Evolutionary conservation across 2,797 vertebrate genomes (phyloP).

Genomic region (Rhincodon typus): DNA sequence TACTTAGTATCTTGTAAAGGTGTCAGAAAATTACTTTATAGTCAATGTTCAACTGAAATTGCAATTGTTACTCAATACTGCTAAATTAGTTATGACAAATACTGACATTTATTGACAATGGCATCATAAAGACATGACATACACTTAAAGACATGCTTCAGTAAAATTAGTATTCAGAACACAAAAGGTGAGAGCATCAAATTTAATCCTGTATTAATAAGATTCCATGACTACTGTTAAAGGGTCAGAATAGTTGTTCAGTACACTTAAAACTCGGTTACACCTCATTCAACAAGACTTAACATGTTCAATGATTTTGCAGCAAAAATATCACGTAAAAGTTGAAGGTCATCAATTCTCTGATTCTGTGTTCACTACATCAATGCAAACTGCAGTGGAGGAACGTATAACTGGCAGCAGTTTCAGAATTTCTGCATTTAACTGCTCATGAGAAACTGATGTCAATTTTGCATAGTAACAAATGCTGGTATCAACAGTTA

Average conservation of each 20-base stretch:
- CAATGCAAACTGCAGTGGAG: not conserved
- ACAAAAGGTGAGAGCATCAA: not conserved
- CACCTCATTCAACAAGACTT: not conserved
- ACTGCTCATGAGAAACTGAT: not conserved
- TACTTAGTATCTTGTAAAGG: not conserved
- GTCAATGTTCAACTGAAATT: not conserved
- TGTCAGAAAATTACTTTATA: not conserved
- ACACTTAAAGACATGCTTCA: not conserved
- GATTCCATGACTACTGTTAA: not conserved
- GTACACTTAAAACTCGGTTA: not conserved
- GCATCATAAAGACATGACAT: not conserved
- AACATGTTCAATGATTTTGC: not conserved
- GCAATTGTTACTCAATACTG: not conserved
- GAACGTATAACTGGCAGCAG: not conserved
- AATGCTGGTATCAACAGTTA: not conserved
- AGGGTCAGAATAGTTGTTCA: not conserved
- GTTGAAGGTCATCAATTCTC: not conserved
- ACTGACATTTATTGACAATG: not conserved
- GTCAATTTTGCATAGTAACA: not conserved
- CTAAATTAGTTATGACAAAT: not conserved
- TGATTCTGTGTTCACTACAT: not conserved
- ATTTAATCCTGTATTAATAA: not conserved
- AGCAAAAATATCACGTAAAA: not conserved
- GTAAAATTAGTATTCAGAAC: not conserved
- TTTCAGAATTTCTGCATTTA: not conserved